A percentile compares a stretch with the other conserved stretches of the same genome.
phyloP scores from a whole-genome alignment of 2,113 vertebrate genomes.

The Madoqua kirkii region DNA sequence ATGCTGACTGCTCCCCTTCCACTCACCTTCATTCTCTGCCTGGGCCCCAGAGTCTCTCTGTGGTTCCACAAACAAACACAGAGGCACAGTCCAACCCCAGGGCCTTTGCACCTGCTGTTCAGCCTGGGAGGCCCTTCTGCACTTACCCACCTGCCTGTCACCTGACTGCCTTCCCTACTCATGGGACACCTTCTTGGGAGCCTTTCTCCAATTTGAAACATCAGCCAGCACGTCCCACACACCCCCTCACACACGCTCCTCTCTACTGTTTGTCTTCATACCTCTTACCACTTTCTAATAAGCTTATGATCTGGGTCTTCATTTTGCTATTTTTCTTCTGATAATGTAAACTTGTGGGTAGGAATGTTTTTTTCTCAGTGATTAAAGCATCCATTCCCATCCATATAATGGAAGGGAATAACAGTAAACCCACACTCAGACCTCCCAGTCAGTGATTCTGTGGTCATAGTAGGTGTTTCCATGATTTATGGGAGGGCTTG shows the following conservation, averaged over 20 bases:
- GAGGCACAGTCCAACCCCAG: not conserved
- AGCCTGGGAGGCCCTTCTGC: not conserved
- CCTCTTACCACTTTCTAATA: not conserved
- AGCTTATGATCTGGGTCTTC: rapidly evolving
- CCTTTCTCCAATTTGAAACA: not conserved
- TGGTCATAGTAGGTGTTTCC: rapidly evolving
- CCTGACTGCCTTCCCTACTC: not conserved
- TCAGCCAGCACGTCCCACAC: rapidly evolving
- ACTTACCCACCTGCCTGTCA: not conserved
- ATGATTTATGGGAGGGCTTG: rapidly evolving
- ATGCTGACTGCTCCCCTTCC: not conserved
- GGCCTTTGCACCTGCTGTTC: not conserved
- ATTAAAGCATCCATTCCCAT: not conserved
- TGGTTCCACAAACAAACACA: rapidly evolving
- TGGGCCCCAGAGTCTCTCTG: not conserved
- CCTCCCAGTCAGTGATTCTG: rapidly evolving
- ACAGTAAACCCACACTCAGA: rapidly evolving
- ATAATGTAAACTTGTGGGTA: not conserved
- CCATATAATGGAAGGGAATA: not conserved
- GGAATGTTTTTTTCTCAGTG: not conserved
- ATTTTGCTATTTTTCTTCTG: too few species aligned
- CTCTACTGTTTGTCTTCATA: rapidly evolving
- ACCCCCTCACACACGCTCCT: rapidly evolving
- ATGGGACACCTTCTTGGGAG: rapidly evolving
- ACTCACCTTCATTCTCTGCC: not conserved